Conservation (phyloP, 2,113 vertebrate species). For the Gopherus evgoodei region DNA sequence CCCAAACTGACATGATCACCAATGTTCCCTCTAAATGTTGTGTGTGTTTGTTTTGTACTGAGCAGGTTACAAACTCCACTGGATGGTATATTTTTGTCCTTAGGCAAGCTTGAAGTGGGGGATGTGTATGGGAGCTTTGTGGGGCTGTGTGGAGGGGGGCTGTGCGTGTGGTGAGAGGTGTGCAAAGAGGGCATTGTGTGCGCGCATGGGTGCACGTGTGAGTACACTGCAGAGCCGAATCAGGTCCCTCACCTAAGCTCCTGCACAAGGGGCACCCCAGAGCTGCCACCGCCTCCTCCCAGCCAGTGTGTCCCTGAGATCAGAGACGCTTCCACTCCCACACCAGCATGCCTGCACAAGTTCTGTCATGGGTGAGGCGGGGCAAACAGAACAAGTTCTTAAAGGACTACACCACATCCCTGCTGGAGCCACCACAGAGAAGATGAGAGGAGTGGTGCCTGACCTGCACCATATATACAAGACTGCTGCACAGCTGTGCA, state of each 20-base stretch:
- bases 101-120: too few relatives aligned
- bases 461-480: background rate
- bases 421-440: background rate
- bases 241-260: background rate
- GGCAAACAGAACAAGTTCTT: background rate
- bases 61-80: too few relatives aligned
- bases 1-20: background rate
- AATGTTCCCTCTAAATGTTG: constrained; percentile 2
- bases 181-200: background rate
- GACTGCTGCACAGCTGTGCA: background rate
- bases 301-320: background rate
- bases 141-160: background rate
- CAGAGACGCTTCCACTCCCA: background rate
- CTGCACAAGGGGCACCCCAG: background rate
- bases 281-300: background rate
- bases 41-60: too few relatives aligned
- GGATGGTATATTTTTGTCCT: too few relatives aligned
- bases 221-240: background rate
- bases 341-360: background rate
- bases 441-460: background rate
- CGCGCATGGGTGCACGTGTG: background rate
- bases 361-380: background rate
- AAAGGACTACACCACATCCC: background rate
- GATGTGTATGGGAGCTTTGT: background rate
- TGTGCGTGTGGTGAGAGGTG: background rate